Evolutionary conservation across 1,140 invertebrate genomes (phyloP), one percentile per base, ranked within the genome.

Genomic region (Drosophila micromelanica): DNA sequence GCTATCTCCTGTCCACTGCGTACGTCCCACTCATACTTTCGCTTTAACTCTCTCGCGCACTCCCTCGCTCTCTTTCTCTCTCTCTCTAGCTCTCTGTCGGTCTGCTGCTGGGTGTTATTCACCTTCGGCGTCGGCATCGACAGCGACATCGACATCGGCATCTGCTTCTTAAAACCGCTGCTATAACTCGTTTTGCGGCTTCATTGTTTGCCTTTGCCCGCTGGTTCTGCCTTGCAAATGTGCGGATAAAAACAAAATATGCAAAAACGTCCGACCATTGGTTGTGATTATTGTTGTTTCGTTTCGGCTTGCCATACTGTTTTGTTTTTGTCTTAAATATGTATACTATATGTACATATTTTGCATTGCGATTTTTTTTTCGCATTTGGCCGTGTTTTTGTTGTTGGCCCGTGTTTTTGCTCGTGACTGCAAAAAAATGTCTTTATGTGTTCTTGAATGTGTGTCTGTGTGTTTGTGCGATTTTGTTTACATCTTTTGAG

Each of bases 401-500:
- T 72, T 62, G 52, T 76, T 59, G 51, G 35, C 48, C 69, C 46
- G 45, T 69, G 52, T 45, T 67, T 77, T 71, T 55, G 37, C 56
- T 73, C 65, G 56, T 72, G 69, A 35, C 49, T 32, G 40, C 69
- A 57, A 56, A 49, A 43, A 27, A 35, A 46, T 68, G 51, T 60
- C n/a, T 52, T 35, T 2, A 51, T 27, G 48, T 51, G 27, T 52
- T n/a, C 35, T 20, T 43, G 13, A 15, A 11, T 37, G 30, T 17
- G 11, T 32, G 30, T 38, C 3, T 70, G 54, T 78, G 43, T 51
- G 59, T 67, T 40, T 67, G 38, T 68, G 62, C 54, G 32, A 1
- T 52, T 87, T 86, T 86, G 81, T 86, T 87, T 86, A 87, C 82
- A 86, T 87, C 69, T 77, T 59, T 48, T 46, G 35, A 32, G 20